Evolutionary conservation across 2,113 vertebrate genomes (phyloP).

Genomic region (Todiramphus saurophagus): DNA sequence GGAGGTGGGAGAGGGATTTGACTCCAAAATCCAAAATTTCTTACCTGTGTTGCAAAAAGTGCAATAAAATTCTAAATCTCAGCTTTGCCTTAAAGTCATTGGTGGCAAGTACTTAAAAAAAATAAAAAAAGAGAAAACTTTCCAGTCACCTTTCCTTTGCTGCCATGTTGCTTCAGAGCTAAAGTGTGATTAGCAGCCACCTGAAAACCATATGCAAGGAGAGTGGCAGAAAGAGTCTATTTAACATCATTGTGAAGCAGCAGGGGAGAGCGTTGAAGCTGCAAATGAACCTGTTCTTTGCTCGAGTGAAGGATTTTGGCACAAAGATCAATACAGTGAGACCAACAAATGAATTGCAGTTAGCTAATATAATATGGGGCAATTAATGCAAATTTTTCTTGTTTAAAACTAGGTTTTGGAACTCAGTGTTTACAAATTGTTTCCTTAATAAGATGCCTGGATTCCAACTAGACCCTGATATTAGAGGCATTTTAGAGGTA

Average conservation of each 20-base stretch:
- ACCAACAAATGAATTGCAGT: neutral
- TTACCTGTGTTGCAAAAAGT: neutral
- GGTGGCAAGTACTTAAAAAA: neutral
- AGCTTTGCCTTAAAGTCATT: neutral
- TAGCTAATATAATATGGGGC: neutral
- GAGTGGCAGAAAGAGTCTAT: neutral
- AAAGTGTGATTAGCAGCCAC: neutral
- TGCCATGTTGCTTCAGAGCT: neutral
- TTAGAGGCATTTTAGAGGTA: neutral
- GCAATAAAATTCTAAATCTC: neutral
- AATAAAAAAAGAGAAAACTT: neutral
- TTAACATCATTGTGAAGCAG: neutral
- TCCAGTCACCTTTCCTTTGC: neutral
- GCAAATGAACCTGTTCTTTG: constrained; percentile 9
- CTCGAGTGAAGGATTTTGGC: neutral
- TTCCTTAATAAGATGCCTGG: neutral
- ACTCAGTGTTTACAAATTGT: neutral
- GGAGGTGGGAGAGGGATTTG: neutral
- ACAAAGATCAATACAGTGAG: neutral
- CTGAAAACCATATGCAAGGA: neutral
- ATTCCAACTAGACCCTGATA: neutral
- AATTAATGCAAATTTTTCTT: neutral
- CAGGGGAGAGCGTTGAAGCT: neutral
- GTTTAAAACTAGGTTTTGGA: neutral
- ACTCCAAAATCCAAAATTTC: neutral